phyloP scores from a whole-genome alignment of 2,113 vertebrate genomes.

The Lynx canadensis region DNA sequence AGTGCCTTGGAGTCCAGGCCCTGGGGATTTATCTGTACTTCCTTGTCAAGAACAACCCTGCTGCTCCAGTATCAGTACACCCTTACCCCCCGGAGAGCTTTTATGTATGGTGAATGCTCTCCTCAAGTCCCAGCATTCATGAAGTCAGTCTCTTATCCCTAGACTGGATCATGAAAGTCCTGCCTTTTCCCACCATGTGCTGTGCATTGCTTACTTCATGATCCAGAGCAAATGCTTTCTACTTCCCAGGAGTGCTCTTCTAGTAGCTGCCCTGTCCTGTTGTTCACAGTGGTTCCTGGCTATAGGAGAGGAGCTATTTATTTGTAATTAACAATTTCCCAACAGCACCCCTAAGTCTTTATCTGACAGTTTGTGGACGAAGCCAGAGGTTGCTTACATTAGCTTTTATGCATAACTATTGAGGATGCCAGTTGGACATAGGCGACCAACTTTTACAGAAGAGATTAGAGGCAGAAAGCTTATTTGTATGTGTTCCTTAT shows the following conservation, averaged over 20 bases:
- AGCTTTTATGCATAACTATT: not conserved
- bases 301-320: not conserved
- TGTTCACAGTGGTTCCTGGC: not conserved
- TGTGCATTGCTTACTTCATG: not conserved
- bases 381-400: not conserved
- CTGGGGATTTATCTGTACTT: not conserved
- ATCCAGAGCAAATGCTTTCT: not conserved
- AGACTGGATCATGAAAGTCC: not conserved
- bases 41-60: not conserved
- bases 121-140: not conserved
- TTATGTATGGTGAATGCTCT: not conserved
- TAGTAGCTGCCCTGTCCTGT: not conserved
- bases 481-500: not conserved
- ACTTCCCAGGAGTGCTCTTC: not conserved
- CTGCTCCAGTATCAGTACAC: not conserved
- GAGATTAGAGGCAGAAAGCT: not conserved
- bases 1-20: not conserved
- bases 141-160: not conserved
- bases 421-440: not conserved
- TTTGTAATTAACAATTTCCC: slow-evolving; percentile 24
- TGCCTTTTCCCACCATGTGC: not conserved
- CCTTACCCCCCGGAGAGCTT: not conserved
- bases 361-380: not conserved
- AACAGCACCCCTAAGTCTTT: not conserved
- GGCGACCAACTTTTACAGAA: slow-evolving; percentile 12